These are phyloP conservation scores for Minunthozetes semirufus DNA, from an alignment of 2,888 invertebrate genomes.

Conservation along the genomic window DNA sequence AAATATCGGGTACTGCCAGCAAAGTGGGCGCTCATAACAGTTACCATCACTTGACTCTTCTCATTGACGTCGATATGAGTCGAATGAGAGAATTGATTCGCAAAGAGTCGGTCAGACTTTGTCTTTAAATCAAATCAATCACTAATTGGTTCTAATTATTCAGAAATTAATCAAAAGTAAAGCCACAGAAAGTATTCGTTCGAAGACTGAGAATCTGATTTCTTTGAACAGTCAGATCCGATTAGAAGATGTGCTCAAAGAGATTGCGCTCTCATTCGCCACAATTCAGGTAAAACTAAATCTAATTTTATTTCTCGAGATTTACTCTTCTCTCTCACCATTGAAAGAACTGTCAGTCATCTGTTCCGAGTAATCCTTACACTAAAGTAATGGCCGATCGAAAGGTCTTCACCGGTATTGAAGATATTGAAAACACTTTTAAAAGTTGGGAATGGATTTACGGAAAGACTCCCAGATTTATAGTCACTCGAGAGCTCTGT, in stretches of 20 bases:
- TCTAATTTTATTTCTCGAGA: too few relatives aligned
- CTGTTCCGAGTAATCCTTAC: neutral
- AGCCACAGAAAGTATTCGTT: constrained; percentile 74
- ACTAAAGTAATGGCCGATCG: constrained; percentile 57
- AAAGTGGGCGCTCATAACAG: constrained; percentile 77
- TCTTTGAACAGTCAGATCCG: constrained; percentile 58
- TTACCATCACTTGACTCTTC: constrained; percentile 96
- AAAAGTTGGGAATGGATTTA: constrained; percentile 79
- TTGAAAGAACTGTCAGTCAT: neutral
- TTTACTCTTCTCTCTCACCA: neutral
- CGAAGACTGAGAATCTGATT: constrained; percentile 72
- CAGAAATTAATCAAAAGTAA: constrained; percentile 60
- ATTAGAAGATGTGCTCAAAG: constrained; percentile 25
- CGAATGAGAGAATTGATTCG: constrained; percentile 55
- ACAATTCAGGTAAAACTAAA: constrained; percentile 47
- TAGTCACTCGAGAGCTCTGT: neutral
- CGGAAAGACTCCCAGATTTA: constrained; percentile 65
- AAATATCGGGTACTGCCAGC: constrained; percentile 94
- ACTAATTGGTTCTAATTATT: constrained; percentile 37
- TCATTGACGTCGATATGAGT: constrained; percentile 75
- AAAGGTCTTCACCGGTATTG: constrained; percentile 72
- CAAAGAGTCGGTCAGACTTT: constrained; percentile 38
- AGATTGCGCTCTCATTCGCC: constrained; percentile 4
- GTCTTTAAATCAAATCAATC: constrained; percentile 24
- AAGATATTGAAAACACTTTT: constrained; percentile 61